Evolutionary conservation across 2,113 vertebrate genomes (phyloP), one percentile per base, ranked within the genome.

Genomic region (Gymnobelideus leadbeateri): DNA sequence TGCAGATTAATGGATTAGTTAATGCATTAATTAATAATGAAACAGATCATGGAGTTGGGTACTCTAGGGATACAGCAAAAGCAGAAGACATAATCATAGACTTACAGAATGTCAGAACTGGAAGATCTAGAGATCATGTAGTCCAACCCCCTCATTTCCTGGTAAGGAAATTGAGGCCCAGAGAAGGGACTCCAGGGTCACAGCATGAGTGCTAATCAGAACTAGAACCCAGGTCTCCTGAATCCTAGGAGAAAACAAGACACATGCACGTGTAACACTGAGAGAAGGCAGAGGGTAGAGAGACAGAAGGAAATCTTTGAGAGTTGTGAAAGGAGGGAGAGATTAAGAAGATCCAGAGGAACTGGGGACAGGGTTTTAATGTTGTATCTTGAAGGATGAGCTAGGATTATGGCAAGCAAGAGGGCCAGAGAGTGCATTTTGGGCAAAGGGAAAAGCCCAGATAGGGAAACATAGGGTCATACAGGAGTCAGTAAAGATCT

Each of bases 121-220:
- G 91, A 92, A 12, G n/a, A 23, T n/a, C 47, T 89, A 47, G 49
- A 53, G 0, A 21, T 16, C 16, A 0, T 53, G 8, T 10, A 51
- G 90, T 12, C 90, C 53, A 68, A 49, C 37, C 68, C 54, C 68
- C 55, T 91, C 89, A 26, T 61, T 25, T 3, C 43, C 84, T 91
- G 91, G 89, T n/a, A 43, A 61, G 90, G 43, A 91, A 92, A 93
- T 89, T 25, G 91, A 96, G 68, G 89, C 49, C 84, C 47, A 14
- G 7, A 49, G 61, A 37, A 53, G n/a, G 91, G 24, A 26, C 89
- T 57, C 55, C 31, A 37, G 8, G 47, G 26, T n/a, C 55, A 46
- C 28, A 77, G 16, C 49, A 37, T 51, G 47, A 84, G 49, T 46
- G 9, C 57, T n/a, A 92, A 84, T 25, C 93, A 61, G 77, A 55